Base-by-base conservation (phyloP, 2,888 invertebrate species). In the Miltochrista miniata region DNA sequence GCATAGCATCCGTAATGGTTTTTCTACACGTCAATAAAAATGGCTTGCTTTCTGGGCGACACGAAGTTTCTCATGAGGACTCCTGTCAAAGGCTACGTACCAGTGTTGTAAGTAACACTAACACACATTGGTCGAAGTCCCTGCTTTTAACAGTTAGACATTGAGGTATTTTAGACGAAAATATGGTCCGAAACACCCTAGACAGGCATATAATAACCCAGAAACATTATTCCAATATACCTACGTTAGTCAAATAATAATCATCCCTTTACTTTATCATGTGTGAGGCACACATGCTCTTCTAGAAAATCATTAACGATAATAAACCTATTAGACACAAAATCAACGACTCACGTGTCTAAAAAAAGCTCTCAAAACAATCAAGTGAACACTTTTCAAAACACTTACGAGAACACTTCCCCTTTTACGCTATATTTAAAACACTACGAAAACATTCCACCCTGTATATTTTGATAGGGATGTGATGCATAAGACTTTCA, bases 401-500 rank as follows among this genome's bases (percentile, higher is more conserved):
- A 81, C 83, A 83, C 77, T 81, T 75, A 70, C n/a, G n/a, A n/a
- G n/a, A n/a, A n/a, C 18, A 24, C 61, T 74, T 74, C 74, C 78
- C 78, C 72, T 70, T 76, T 72, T 63, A 64, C 60, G 72, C 72
- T 84, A 83, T 76, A 81, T 84, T 79, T 85, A 80, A 80, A 78
- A 55, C 69, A 64, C 72, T 74, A 79, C 65, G 74, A 83, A 84
- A 86, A 86, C 84, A 86, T 76, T 56, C 67, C 65, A 74, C 77
- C 79, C 78, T 77, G 76, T 70, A 61, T 31, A 31, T 61, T 60
- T 7, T 59, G 59, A 11, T 36, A 48, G 47, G 52, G 52, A 11
- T 52, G 47, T 24, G 33, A 38, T 7, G 18, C 10, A 46, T 14
- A 15, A 14, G 10, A 30, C 14, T 7, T 15, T 0, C 13, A 34